These are phyloP conservation scores for Anoplolepis gracilipes DNA, from an alignment of 1,140 invertebrate species.

Conservation along the genomic window DNA sequence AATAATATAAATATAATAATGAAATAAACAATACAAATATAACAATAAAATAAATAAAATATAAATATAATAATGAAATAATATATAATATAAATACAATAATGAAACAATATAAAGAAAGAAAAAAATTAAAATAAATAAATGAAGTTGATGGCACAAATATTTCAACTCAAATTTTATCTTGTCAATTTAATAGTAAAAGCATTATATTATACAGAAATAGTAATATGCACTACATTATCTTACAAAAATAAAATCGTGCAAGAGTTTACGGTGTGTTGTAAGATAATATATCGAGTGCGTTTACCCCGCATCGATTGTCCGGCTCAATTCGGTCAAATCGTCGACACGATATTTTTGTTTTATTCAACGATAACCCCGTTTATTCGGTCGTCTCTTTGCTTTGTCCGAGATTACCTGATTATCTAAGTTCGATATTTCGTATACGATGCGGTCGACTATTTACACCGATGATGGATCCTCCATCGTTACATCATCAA, in stretches of 20 bases:
- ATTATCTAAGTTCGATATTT: not conserved
- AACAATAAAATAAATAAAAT: no score
- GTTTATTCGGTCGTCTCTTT: not conserved
- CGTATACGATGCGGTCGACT: not conserved
- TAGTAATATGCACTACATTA: no score
- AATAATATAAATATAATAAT: no score
- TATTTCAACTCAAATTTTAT: not conserved
- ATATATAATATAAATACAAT: no score
- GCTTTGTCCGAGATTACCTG: not conserved
- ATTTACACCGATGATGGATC: constrained; percentile 49
- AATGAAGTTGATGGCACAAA: not conserved
- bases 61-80: no score
- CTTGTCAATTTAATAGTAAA: no score
- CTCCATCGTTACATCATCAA: constrained; percentile 12
- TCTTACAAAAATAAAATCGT: not conserved
- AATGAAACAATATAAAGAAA: not conserved
- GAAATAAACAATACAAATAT: no score
- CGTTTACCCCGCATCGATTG: not conserved
- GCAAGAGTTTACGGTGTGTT: not conserved
- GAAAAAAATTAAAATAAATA: not conserved
- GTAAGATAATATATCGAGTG: not conserved
- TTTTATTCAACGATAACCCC: constrained; percentile 6
- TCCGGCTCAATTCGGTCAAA: not conserved
- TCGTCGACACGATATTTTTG: not conserved
- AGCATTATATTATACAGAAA: no score